Evolutionary conservation across 2,113 vertebrate genomes (phyloP).

Genomic region (Benthochromis sp.): DNA sequence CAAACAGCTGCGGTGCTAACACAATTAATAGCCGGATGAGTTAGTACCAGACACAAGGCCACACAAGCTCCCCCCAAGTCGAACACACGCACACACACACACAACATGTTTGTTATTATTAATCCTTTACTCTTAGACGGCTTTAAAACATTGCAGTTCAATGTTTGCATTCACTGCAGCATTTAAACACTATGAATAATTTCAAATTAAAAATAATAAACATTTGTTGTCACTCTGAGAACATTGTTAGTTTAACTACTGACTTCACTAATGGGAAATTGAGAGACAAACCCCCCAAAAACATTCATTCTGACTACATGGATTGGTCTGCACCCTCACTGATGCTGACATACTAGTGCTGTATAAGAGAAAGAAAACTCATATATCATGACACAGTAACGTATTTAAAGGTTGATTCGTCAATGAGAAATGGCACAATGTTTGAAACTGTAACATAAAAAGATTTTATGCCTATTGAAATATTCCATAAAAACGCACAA

Average conservation of each 20-base stretch:
- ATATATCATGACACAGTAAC: neutral
- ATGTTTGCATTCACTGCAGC: neutral
- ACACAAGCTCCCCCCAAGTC: constrained; percentile 48
- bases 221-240: neutral
- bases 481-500: neutral
- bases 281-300: neutral
- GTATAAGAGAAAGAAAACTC: neutral
- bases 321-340: neutral
- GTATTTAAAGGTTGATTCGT: neutral
- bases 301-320: neutral
- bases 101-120: neutral
- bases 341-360: neutral
- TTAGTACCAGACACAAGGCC: constrained; percentile 89
- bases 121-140: neutral
- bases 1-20: constrained; percentile 92
- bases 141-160: neutral
- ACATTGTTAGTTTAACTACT: neutral
- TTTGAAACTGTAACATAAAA: neutral
- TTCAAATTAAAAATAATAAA: neutral
- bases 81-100: neutral
- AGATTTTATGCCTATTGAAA: neutral
- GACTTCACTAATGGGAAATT: neutral
- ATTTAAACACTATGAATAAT: neutral
- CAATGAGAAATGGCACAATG: neutral
- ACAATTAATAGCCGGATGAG: constrained; percentile 94